Evolutionary conservation across 2,888 invertebrate species (phyloP).

Genomic region (Subacronicta megacephala): DNA sequence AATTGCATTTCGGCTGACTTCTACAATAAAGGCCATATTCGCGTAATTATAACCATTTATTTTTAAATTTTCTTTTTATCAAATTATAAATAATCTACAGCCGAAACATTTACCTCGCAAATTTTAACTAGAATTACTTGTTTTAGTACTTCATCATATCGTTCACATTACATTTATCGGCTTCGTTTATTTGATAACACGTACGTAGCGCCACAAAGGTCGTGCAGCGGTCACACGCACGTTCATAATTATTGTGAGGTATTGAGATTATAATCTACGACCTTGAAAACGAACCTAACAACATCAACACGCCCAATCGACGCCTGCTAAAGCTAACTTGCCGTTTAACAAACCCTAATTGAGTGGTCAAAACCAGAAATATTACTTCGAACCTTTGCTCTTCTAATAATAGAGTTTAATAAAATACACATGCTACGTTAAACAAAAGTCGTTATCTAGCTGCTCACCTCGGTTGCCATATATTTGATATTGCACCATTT

Average conservation of each 20-base stretch:
- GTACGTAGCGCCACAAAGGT: slow-evolving; percentile 29
- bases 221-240: slow-evolving; percentile 45
- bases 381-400: slow-evolving; percentile 46
- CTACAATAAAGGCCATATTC: slow-evolving; percentile 29
- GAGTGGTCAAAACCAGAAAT: slow-evolving; percentile 38
- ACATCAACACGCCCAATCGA: slow-evolving; percentile 27
- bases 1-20: slow-evolving; percentile 1
- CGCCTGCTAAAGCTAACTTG: slow-evolving; percentile 39
- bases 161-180: slow-evolving; percentile 9
- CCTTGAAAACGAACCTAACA: slow-evolving; percentile 34
- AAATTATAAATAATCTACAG: slow-evolving; percentile 8
- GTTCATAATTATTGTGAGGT: slow-evolving; percentile 34
- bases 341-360: slow-evolving; percentile 42
- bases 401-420: slow-evolving; percentile 14
- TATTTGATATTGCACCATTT: slow-evolving; percentile 4
- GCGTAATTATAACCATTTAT: not conserved
- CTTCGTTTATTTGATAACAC: slow-evolving; percentile 46
- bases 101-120: slow-evolving; percentile 9
- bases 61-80: not conserved
- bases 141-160: too few relatives aligned
- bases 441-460: slow-evolving; percentile 27
- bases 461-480: slow-evolving; percentile 17
- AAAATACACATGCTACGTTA: slow-evolving; percentile 14
- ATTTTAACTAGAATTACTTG: slow-evolving; percentile 14
- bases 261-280: slow-evolving; percentile 42